Base-by-base conservation (phyloP, 2,888 invertebrate genomes). In the Erebia aethiops region DNA sequence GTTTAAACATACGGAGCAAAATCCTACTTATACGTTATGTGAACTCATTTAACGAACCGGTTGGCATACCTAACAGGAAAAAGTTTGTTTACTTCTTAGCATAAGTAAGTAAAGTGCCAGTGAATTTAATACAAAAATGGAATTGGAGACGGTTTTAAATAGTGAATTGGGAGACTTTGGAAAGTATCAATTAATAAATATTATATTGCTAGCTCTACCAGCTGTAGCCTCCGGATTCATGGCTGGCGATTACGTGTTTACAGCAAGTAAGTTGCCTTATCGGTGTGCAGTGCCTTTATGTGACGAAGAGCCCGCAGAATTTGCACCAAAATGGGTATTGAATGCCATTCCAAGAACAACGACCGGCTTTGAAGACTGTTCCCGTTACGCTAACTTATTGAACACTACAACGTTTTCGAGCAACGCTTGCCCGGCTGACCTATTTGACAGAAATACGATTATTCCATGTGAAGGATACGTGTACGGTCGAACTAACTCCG, bases 221-320 rank as follows among this genome's bases (percentile, higher is more conserved):
- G 83, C 88, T 2, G 83, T 85, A 10, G 80, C 86, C 35, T 87
- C 88, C 64, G 91, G 87, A 41, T 89, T 86, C 72, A 87, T 90
- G 87, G 89, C 90, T 51, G 88, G 86, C 49, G 91, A 91, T 71
- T 91, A 91, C 68, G 83, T 91, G 79, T 91, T 91, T 74, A 89
- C 91, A 52, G 88, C 87, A 14, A 89, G 87, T n/a, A 86, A 77
- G 74, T 81, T 91, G 54, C 89, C 90, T 10, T 82, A 87, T 74
- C 81, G 91, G 61, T 91, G 91, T 79, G 77, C 78, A 11, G 79
- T 91, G 72, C 84, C 90, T 16, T 81, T 86, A 73, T 91, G 91
- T 76, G 91, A 91, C 64, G 82, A 79, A 64, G 74, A 78, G 9
- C 71, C 77, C 62, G 86, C 88, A 56, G 84, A 85, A 75, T 90